Base-by-base conservation (phyloP, 2,888 invertebrate genomes). In the Chrysolina oricalcia region DNA sequence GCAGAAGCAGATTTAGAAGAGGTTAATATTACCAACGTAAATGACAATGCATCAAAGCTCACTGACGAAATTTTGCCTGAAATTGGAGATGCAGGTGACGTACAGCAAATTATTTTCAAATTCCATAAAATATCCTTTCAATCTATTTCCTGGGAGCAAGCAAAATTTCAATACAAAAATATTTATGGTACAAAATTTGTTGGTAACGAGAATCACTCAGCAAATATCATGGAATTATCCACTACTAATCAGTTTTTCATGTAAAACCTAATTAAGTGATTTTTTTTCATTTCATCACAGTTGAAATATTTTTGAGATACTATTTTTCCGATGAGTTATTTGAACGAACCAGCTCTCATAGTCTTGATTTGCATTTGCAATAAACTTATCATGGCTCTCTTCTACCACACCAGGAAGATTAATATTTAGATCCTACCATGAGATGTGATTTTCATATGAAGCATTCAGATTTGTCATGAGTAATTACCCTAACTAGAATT, bases 111-210 rank as follows among this genome's bases (percentile, higher is more conserved):
- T 46, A 68, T 21, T 3, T 46, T 67, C 50, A 27, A 17, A 23
- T 27, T 67, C 27, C 23, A 50, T 50, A 67, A 46, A 50, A 27
- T 11, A 11, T 19, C 23, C 15, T 48, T 67, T 23, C 53, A 53
- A 56, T 68, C 68, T 35, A 53, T 53, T 53, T 27, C 17, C 41
- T 68, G 53, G 68, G 53, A 19, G 53, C 40, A 53, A 56, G 56
- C 56, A n/a, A 68, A 40, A 19, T 68, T 68, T 27, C 40, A 68
- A 53, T 48, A 67, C 35, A n/a, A n/a, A n/a, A 67, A 67, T 50
- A 23, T 67, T 27, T 15, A 43, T 11, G 50, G 23, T 21, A 67
- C 53, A 53, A 40, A 53, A 53, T 68, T 68, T 50, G 17, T 6
- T 23, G 67, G 53, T 23, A 35, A 6, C 23, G 46, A 50, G 27